Evolutionary conservation across 2,888 invertebrate genomes (phyloP).

Genomic region (Spatulosminthurus flaviceps): DNA sequence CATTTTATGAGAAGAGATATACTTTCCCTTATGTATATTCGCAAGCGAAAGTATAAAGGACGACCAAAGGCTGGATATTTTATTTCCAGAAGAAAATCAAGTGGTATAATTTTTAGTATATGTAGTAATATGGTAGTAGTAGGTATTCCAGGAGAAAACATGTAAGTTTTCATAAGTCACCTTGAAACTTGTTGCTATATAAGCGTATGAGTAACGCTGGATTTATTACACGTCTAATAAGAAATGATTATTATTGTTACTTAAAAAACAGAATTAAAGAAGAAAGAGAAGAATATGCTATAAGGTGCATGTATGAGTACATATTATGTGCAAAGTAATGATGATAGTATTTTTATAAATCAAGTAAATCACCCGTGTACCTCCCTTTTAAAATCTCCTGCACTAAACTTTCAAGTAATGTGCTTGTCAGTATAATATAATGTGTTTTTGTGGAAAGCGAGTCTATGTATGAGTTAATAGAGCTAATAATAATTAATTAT

Average conservation of each 20-base stretch:
- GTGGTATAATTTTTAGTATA: not conserved
- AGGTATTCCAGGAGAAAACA: not conserved
- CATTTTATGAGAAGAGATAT: too few species aligned
- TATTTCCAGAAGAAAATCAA: not conserved
- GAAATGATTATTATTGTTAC: not conserved
- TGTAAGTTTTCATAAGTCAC: not conserved
- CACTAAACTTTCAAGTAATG: not conserved
- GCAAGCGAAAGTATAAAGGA: too few species aligned
- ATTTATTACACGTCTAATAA: not conserved
- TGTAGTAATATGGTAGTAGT: not conserved
- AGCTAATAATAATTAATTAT: too few species aligned
- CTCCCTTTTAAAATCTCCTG: not conserved
- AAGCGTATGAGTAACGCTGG: not conserved
- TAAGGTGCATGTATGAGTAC: too few species aligned
- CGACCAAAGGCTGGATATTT: not conserved
- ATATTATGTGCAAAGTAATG: slow-evolving; percentile 9
- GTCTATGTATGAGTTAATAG: too few species aligned
- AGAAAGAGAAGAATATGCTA: not conserved
- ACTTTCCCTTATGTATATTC: too few species aligned
- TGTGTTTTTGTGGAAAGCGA: too few species aligned
- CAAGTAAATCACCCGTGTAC: not conserved
- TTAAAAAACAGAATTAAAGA: not conserved
- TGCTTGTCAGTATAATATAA: not conserved
- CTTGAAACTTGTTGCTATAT: not conserved
- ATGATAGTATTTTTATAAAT: slow-evolving; percentile 18